phyloP scores from a whole-genome alignment of 1,140 invertebrate species.

The Sycophaga agraensis region DNA sequence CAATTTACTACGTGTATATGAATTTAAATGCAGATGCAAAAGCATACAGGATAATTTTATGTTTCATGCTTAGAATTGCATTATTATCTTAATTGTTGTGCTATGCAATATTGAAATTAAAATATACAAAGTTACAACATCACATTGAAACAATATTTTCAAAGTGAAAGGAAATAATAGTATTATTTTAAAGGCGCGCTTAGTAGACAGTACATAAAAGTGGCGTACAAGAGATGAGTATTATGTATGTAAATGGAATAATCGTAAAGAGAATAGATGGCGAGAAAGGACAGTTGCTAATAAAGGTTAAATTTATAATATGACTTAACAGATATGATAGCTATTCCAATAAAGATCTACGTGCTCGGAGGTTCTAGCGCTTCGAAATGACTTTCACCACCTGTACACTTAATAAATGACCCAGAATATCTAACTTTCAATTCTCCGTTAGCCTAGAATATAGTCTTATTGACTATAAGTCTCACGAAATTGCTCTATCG shows the following conservation, averaged over 20 bases:
- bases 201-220: too few species aligned
- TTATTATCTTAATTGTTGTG: too few species aligned
- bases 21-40: too few species aligned
- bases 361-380: background rate
- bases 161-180: too few species aligned
- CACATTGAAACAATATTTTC: too few species aligned
- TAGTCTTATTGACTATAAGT: slow-evolving; percentile 11
- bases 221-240: too few species aligned
- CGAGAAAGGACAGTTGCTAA: background rate
- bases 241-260: background rate
- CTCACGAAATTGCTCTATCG: background rate
- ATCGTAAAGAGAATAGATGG: background rate
- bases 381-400: slow-evolving; percentile 26
- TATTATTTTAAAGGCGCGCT: slow-evolving; percentile 14
- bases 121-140: too few species aligned
- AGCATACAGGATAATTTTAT: too few species aligned
- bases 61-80: too few species aligned
- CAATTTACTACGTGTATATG: too few species aligned
- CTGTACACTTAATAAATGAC: slow-evolving; percentile 24
- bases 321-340: slow-evolving; percentile 14
- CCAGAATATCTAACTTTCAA: slow-evolving; percentile 21
- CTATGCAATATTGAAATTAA: too few species aligned
- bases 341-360: slow-evolving; percentile 15
- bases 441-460: slow-evolving; percentile 9
- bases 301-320: slow-evolving; percentile 21